Percentiles rank a stretch among this genome's conserved stretches.
Evolutionary conservation across 1,140 invertebrate species (phyloP).

Genomic region (Drosophila sproati): DNA sequence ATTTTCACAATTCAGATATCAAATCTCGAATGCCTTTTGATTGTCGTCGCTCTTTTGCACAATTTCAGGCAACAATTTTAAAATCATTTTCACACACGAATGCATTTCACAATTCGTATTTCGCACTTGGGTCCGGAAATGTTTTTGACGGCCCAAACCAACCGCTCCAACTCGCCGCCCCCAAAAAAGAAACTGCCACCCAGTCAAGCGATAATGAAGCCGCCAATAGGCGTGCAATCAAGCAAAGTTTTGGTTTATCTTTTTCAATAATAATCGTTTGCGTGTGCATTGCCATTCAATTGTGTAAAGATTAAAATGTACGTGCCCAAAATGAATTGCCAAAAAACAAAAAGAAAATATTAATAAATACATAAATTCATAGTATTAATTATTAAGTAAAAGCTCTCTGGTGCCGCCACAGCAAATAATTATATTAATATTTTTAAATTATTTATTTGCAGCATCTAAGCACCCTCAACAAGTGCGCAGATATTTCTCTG

Average conservation of each 20-base stretch:
- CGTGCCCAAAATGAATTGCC: conserved; percentile 29
- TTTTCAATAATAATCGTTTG: conserved; percentile 34
- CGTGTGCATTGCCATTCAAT: conserved; percentile 61
- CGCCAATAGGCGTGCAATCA: conserved; percentile 53
- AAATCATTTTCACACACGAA: conserved; percentile 83
- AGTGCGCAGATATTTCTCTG: conserved; percentile 8
- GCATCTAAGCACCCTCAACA: conserved; percentile 26
- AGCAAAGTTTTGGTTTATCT: conserved; percentile 40
- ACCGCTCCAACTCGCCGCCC: conserved; percentile 3
- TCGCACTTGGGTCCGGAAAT: conserved; percentile 62
- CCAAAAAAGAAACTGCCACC: neutral
- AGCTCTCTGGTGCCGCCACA: conserved; percentile 26
- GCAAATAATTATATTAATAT: conserved; percentile 33
- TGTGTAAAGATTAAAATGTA: conserved; percentile 63
- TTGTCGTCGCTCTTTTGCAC: conserved; percentile 62
- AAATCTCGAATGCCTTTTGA: conserved; percentile 70
- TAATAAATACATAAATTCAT: neutral
- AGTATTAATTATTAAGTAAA: conserved; percentile 1
- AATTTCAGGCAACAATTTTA: conserved; percentile 70
- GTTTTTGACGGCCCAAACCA: conserved; percentile 51
- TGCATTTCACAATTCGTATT: conserved; percentile 58
- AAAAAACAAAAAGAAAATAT: conserved; percentile 33
- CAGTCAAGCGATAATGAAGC: conserved; percentile 56
- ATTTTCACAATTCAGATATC: conserved; percentile 35
- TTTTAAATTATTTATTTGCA: conserved; percentile 33